Evolutionary conservation across 2,888 invertebrate genomes (phyloP).

Genomic region (Ophion obscuratus): DNA sequence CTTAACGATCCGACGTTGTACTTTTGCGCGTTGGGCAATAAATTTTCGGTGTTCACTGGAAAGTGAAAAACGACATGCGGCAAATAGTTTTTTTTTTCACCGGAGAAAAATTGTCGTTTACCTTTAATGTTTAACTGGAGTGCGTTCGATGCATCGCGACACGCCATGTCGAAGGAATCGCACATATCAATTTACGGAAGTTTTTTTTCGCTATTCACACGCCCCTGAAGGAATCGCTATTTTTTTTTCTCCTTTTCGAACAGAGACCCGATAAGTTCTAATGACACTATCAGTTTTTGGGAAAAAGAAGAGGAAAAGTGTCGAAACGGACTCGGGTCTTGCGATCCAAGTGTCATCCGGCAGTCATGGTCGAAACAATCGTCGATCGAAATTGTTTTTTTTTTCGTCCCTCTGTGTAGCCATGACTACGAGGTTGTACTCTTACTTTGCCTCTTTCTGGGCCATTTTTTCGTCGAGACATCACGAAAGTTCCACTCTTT

Average conservation of each 20-base stretch:
- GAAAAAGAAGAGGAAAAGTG: neutral
- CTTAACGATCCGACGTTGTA: conserved; percentile 76
- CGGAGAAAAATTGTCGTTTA: conserved; percentile 46
- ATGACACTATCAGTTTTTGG: conserved; percentile 40
- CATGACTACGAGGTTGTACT: conserved; percentile 14
- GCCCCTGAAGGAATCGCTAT: neutral
- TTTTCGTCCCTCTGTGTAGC: neutral
- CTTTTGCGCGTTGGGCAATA: conserved; percentile 72
- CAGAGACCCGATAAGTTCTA: conserved; percentile 31
- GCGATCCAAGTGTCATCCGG: conserved; percentile 48
- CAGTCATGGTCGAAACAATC: conserved; percentile 62
- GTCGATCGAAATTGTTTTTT: conserved; percentile 3
- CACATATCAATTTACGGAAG: conserved; percentile 68
- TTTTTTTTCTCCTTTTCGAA: conserved; percentile 52
- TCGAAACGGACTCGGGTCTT: conserved; percentile 51
- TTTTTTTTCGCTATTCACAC: conserved; percentile 18
- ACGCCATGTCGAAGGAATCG: conserved; percentile 77
- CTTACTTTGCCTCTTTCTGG: too few relatives aligned
- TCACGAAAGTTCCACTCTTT: too few relatives aligned
- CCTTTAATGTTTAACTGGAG: conserved; percentile 78
- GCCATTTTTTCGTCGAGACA: too few relatives aligned
- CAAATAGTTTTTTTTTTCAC: neutral
- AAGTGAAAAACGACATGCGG: conserved; percentile 26
- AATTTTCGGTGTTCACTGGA: conserved; percentile 78
- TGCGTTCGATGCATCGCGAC: conserved; percentile 73